Evolutionary conservation across 64 coral and sea anemone species (phyloP).

Genomic region (Stichodactyla helianthus): DNA sequence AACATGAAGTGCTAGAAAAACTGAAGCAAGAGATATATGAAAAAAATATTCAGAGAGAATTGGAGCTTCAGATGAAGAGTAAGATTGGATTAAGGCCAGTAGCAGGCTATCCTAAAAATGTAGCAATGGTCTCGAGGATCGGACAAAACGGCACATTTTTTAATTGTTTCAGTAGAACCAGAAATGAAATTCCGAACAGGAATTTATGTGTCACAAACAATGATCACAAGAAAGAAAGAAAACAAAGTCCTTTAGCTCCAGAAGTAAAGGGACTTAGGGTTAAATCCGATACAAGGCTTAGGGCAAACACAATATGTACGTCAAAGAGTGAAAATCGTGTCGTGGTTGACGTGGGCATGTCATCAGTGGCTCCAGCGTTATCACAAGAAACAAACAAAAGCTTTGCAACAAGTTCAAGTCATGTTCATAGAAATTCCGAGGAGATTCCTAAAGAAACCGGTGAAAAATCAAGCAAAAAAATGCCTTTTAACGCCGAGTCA

Average conservation of each 20-base stretch:
- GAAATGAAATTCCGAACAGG: background rate
- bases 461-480: background rate
- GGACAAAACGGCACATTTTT: background rate
- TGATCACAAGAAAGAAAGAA: background rate
- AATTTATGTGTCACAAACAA: background rate
- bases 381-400: background rate
- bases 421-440: background rate
- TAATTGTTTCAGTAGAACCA: background rate
- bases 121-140: background rate
- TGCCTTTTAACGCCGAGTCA: background rate
- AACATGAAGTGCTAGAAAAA: background rate
- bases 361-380: background rate
- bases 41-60: slow-evolving; percentile 1
- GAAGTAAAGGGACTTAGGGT: background rate
- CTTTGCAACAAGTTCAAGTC: background rate
- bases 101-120: background rate
- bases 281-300: background rate
- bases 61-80: background rate
- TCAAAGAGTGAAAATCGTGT: background rate
- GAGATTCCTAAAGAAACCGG: background rate
- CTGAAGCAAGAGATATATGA: slow-evolving; percentile 4
- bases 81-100: background rate
- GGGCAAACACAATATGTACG: background rate
- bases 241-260: background rate
- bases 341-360: background rate